Conservation (phyloP, 1,140 invertebrate genomes). For the Antheraea mylitta region DNA sequence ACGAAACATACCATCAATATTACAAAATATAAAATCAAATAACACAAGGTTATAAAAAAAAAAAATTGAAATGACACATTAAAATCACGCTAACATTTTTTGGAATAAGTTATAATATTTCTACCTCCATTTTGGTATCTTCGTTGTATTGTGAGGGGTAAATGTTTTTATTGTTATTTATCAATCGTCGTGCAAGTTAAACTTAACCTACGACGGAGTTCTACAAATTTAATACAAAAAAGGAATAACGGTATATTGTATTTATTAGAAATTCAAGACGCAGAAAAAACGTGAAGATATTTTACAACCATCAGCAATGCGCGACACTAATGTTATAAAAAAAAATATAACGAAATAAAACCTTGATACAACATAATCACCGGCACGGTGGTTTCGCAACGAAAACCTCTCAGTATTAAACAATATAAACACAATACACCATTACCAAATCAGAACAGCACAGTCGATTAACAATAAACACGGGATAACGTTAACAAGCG, state of each 20-base stretch:
- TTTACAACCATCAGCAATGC: background rate
- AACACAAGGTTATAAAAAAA: too few species aligned
- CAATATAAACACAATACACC: background rate
- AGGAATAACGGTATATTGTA: background rate
- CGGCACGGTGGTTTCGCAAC: background rate
- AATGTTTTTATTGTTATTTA: too few species aligned
- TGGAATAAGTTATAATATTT: too few species aligned
- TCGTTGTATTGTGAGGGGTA: background rate
- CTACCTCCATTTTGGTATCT: too few species aligned
- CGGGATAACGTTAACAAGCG: conserved; percentile 30
- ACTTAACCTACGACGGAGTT: too few species aligned
- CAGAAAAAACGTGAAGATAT: too few species aligned
- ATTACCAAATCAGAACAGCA: background rate
- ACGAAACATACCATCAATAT: too few species aligned
- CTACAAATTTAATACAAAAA: too few species aligned
- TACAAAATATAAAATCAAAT: too few species aligned
- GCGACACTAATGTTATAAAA: background rate
- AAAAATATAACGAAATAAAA: background rate
- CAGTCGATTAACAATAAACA: background rate
- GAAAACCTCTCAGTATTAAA: background rate
- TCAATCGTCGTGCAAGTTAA: too few species aligned
- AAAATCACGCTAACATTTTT: too few species aligned
- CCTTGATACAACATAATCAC: conserved; percentile 1
- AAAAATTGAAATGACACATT: too few species aligned
- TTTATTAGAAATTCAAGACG: background rate